Percentiles rank a stretch among this genome's conserved stretches.
Evolutionary conservation across 2,797 vertebrate genomes (phyloP).

Genomic region (Cirrhinus molitorella): DNA sequence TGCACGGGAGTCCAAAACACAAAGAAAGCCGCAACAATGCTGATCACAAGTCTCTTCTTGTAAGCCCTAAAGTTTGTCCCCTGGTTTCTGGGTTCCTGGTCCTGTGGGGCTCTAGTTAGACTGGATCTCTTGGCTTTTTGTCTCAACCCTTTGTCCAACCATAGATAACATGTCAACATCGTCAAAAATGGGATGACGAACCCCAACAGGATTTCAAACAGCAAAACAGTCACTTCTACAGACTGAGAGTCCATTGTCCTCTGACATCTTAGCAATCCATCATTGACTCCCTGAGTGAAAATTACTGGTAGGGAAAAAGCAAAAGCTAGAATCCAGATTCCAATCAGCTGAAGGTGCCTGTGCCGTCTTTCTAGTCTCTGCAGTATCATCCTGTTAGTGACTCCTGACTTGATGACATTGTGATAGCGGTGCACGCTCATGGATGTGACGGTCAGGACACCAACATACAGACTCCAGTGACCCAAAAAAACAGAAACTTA

Average conservation of each 20-base stretch:
- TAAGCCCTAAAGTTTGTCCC: not conserved
- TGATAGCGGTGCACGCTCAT: constrained; percentile 60
- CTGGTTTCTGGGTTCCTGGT: not conserved
- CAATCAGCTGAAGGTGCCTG: constrained; percentile 21
- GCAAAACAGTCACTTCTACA: constrained; percentile 43
- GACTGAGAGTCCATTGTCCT: not conserved
- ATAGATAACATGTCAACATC: constrained; percentile 57
- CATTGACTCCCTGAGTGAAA: constrained; percentile 1
- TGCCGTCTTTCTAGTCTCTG: constrained; percentile 32
- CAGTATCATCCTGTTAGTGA: constrained; percentile 32
- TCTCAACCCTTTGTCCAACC: constrained; percentile 49
- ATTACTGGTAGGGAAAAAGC: constrained; percentile 46
- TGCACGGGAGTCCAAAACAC: constrained; percentile 65
- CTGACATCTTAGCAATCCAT: constrained; percentile 44
- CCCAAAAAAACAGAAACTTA: constrained; percentile 40
- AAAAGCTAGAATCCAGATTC: constrained; percentile 48
- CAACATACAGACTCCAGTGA: constrained; percentile 53
- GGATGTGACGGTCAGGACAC: constrained; percentile 52
- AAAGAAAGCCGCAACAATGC: constrained; percentile 62
- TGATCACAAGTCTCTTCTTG: constrained; percentile 55
- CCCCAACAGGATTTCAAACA: constrained; percentile 59
- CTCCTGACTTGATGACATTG: constrained; percentile 36
- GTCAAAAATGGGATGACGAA: constrained; percentile 60
- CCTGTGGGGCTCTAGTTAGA: not conserved
- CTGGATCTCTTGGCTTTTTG: not conserved